Conservation (phyloP, 1,140 invertebrate species). For the Hormaphis cornu region DNA sequence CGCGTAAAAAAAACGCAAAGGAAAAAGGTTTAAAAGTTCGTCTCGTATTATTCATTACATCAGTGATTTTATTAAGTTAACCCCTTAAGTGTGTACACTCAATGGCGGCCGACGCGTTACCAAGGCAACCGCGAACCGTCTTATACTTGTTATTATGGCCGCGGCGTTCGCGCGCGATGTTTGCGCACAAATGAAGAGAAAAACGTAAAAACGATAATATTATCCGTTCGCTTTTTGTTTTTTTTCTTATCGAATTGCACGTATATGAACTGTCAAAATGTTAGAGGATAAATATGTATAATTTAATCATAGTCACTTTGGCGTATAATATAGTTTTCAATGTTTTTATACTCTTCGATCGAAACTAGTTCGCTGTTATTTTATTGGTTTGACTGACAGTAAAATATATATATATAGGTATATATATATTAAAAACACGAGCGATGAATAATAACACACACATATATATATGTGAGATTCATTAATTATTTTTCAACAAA, state of each 20-base stretch:
- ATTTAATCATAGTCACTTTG: too few relatives aligned
- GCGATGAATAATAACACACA: too few relatives aligned
- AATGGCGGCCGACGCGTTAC: constrained; percentile 25
- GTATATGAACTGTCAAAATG: too few relatives aligned
- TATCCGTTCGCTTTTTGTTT: not conserved
- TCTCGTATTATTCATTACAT: constrained; percentile 13
- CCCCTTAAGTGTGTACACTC: constrained; percentile 31
- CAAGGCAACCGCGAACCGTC: constrained; percentile 2
- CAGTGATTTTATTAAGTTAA: constrained; percentile 32
- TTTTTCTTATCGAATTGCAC: constrained; percentile 13
- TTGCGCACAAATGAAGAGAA: not conserved
- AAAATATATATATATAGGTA: too few relatives aligned
- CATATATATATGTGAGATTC: too few relatives aligned
- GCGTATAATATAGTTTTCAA: not conserved
- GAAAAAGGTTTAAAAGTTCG: constrained; percentile 17
- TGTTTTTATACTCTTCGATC: not conserved
- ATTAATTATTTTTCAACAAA: too few relatives aligned
- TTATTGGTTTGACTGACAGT: too few relatives aligned
- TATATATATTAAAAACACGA: too few relatives aligned
- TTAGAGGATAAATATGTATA: too few relatives aligned
- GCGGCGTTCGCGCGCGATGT: constrained; percentile 5
- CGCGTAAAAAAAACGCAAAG: constrained; percentile 1
- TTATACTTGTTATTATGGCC: constrained; percentile 23
- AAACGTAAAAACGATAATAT: not conserved
- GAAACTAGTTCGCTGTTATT: too few relatives aligned